Evolutionary conservation across 2,797 vertebrate genomes (phyloP).

Genomic region (Enteromius treurensis): DNA sequence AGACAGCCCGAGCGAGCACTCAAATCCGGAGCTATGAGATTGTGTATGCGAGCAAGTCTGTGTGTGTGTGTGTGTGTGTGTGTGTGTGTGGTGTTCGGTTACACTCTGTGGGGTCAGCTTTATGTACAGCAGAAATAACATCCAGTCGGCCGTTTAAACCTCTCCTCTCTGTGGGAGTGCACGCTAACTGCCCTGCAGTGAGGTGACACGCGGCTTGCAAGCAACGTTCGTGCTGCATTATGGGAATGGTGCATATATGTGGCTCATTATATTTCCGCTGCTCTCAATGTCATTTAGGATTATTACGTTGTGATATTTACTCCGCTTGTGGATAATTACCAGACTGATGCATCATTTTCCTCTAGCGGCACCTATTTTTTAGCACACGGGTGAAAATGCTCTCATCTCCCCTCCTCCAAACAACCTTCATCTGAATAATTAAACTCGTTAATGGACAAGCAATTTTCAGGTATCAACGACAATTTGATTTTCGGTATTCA

Average conservation of each 20-base stretch:
- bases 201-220: slow-evolving; percentile 57
- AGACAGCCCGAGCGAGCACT: slow-evolving; percentile 31
- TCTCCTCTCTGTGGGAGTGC: slow-evolving; percentile 56
- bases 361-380: slow-evolving; percentile 37
- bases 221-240: slow-evolving; percentile 48
- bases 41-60: slow-evolving; percentile 24
- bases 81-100: slow-evolving; percentile 47
- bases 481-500: slow-evolving; percentile 74
- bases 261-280: slow-evolving; percentile 54
- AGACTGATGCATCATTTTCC: slow-evolving; percentile 40
- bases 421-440: slow-evolving; percentile 66
- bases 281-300: slow-evolving; percentile 56
- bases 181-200: slow-evolving; percentile 57
- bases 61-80: slow-evolving; percentile 18
- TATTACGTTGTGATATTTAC: slow-evolving; percentile 56
- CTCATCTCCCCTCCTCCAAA: slow-evolving; percentile 32
- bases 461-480: slow-evolving; percentile 69
- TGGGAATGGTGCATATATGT: slow-evolving; percentile 44
- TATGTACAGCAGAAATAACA: slow-evolving; percentile 63
- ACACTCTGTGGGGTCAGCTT: slow-evolving; percentile 59
- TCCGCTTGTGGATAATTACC: slow-evolving; percentile 56
- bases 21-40: slow-evolving; percentile 32
- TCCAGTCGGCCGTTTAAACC: slow-evolving; percentile 58
- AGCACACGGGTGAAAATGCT: slow-evolving; percentile 63
- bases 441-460: slow-evolving; percentile 73